Percentiles rank a stretch among this genome's conserved stretches.
Evolutionary conservation across 2,888 invertebrate species (phyloP).

Genomic region (Esperia sulphurella): DNA sequence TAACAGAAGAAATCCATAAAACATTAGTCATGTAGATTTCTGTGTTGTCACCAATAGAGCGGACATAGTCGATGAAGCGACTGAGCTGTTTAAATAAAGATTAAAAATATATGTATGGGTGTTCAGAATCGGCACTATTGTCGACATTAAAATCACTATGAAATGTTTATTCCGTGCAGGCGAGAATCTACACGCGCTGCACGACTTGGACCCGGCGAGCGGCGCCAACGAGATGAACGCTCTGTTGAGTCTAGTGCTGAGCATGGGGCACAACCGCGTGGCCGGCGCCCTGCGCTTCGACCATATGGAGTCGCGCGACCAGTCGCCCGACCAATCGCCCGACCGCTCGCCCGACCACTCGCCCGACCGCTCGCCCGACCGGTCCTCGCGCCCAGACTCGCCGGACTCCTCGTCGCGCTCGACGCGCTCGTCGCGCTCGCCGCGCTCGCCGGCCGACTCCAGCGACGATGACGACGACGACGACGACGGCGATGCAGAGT

Average conservation of each 20-base stretch:
- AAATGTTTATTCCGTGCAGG: constrained; percentile 1
- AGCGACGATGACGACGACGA: background rate
- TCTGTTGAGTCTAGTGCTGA: constrained; percentile 63
- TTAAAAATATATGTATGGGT: no score
- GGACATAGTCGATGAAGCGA: no score
- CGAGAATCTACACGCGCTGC: constrained; percentile 53
- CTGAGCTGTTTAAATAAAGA: no score
- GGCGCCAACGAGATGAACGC: constrained; percentile 74
- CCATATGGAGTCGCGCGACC: constrained; percentile 33
- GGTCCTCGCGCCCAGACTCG: no score
- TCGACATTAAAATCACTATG: no score
- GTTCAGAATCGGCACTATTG: no score
- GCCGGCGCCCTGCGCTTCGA: constrained; percentile 62
- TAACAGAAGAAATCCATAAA: no score
- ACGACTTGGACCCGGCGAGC: constrained; percentile 52
- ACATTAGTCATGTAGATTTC: no score
- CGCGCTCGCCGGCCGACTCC: background rate
- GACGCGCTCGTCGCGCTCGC: background rate
- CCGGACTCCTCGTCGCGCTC: constrained; percentile 1
- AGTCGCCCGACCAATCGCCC: no score
- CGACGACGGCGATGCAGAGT: background rate
- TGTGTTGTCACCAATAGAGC: no score
- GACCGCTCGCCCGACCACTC: background rate
- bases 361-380: background rate
- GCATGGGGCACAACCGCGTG: constrained; percentile 65